phyloP scores from a whole-genome alignment of 2,113 vertebrate species.

The Platichthys stellatus region DNA sequence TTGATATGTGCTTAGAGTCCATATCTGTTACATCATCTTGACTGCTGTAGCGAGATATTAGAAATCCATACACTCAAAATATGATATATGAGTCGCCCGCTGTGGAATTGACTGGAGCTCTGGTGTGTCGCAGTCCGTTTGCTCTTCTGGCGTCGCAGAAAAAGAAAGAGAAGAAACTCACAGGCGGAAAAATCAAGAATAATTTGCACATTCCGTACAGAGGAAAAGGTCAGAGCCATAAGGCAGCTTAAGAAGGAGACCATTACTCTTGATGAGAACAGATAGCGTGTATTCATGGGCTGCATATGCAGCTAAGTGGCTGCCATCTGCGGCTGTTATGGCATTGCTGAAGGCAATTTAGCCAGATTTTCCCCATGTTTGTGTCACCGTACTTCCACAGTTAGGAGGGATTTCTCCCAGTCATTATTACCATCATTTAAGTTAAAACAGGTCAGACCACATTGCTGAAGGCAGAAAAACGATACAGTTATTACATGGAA shows the following conservation, averaged over 20 bases:
- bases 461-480: neutral
- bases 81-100: slow-evolving; percentile 67
- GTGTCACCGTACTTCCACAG: slow-evolving; percentile 26
- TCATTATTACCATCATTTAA: slow-evolving; percentile 15
- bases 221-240: slow-evolving; percentile 72
- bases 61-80: slow-evolving; percentile 77
- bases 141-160: slow-evolving; percentile 32
- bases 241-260: slow-evolving; percentile 58
- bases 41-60: slow-evolving; percentile 76
- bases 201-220: slow-evolving; percentile 67
- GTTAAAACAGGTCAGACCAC: slow-evolving; percentile 22
- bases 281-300: slow-evolving; percentile 40
- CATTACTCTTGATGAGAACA: slow-evolving; percentile 66
- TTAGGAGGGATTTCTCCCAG: slow-evolving; percentile 19
- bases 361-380: slow-evolving; percentile 40
- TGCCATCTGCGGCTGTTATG: slow-evolving; percentile 32
- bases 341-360: slow-evolving; percentile 45
- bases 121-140: slow-evolving; percentile 47
- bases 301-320: slow-evolving; percentile 42
- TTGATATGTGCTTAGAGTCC: slow-evolving; percentile 70
- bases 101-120: slow-evolving; percentile 57
- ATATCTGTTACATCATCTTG: slow-evolving; percentile 74
- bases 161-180: slow-evolving; percentile 14
- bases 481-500: neutral
- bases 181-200: slow-evolving; percentile 61